Base-by-base conservation (phyloP, 2,797 vertebrate species). In the Anguilla anguilla region DNA sequence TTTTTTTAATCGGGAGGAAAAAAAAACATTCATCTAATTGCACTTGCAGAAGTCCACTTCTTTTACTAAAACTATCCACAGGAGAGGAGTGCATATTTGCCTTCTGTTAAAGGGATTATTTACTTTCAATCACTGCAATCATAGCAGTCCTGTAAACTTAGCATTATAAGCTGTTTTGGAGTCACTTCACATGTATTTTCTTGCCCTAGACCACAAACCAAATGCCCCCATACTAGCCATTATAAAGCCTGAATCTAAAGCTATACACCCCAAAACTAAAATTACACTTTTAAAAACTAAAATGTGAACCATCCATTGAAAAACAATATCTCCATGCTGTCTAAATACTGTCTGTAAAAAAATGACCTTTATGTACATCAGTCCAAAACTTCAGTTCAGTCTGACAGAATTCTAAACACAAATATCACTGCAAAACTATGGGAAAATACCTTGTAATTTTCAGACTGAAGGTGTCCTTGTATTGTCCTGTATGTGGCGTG, bases 381-480 rank as follows among this genome's bases (percentile, higher is more conserved):
- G 19, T 31, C 31, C 28, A 39, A 39, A 77, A 39, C 13, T 17
- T 81, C 77, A 81, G 15, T 49, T 19, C 19, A 28, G 77, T 25
- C 64, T 69, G 64, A 39, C 6, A 46, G 39, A 77, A 81, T 79
- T 79, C 13, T 43, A 31, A 79, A 17, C 15, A 6, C 31, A 43
- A 17, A 15, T 43, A 7, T 28, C 15, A 31, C 13, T 15, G 25
- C 17, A 46, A 69, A 22, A 77, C 25, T 35, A 86, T 17, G n/a
- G 85, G n/a, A 59, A 67, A 88, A 64, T 97, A 99, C 99, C 98
- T 99, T 99, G 89, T 99, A 99, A 94, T 99, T 98, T 94, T 99
- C 98, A 87, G 96, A 97, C 94, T 99, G 99, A 88, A 99, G 97
- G 94, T 99, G 98, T 82, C 98, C 98, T 96, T 99, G 99, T 96